These are phyloP conservation scores for Ceratitis capitata DNA, from an alignment of 1,140 invertebrate species.

Conservation along the genomic window DNA sequence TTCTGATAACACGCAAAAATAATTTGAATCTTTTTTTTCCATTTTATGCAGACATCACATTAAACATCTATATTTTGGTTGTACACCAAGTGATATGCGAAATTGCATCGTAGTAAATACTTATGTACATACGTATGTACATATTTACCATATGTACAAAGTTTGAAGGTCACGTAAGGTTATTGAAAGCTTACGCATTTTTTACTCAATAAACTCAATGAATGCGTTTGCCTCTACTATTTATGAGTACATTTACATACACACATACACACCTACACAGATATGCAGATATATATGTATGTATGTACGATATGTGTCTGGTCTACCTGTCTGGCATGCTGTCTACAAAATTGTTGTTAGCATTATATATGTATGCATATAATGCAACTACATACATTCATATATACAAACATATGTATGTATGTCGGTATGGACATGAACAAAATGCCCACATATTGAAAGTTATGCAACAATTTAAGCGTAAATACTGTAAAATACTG, in stretches of 20 bases:
- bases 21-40: no score
- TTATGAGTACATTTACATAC: no score
- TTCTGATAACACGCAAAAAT: no score
- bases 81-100: no score
- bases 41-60: no score
- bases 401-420: not conserved
- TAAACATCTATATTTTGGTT: no score
- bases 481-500: not conserved
- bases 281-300: no score
- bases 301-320: no score
- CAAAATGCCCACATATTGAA: not conserved
- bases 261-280: not conserved
- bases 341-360: slow-evolving; percentile 12
- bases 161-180: slow-evolving; percentile 30
- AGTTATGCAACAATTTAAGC: slow-evolving; percentile 4
- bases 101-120: no score
- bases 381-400: not conserved
- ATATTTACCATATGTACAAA: not conserved
- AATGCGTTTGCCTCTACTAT: not conserved
- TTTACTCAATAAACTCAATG: not conserved
- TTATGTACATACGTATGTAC: not conserved
- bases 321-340: slow-evolving; percentile 8
- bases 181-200: slow-evolving; percentile 3
- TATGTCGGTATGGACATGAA: not conserved
- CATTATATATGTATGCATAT: not conserved